phyloP scores from a whole-genome alignment of 64 coral and sea anemone species.

The Dendrophyllia cribrosa region DNA sequence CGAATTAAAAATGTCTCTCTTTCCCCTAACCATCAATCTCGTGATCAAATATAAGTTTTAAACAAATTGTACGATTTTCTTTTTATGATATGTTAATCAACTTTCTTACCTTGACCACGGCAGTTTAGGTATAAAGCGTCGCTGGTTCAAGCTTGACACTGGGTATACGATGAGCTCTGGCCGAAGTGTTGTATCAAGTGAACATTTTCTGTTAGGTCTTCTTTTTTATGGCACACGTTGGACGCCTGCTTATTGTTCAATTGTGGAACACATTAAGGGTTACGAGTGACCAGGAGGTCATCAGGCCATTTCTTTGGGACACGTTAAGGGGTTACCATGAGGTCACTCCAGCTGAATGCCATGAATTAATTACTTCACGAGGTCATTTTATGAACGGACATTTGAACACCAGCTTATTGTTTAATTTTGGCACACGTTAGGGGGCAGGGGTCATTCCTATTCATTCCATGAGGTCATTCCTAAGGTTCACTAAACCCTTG shows the following conservation, averaged over 20 bases:
- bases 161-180: not conserved
- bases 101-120: not conserved
- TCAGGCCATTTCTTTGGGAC: not conserved
- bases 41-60: not conserved
- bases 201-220: not conserved
- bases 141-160: not conserved
- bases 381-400: not conserved
- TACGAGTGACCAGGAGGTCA: not conserved
- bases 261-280: not conserved
- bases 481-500: not conserved
- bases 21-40: not conserved
- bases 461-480: not conserved
- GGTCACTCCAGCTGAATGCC: not conserved
- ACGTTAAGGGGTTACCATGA: not conserved
- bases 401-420: not conserved
- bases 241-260: not conserved
- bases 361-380: not conserved
- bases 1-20: not conserved
- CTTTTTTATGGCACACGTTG: not conserved
- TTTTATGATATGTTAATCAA: not conserved
- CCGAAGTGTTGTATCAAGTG: not conserved
- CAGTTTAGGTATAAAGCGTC: not conserved
- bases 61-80: not conserved
- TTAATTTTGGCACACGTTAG: not conserved
- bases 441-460: not conserved